Percentiles rank a stretch among this genome's conserved stretches.
Conservation (phyloP, 2,888 invertebrate species). For the Didymodactylos carnosus region DNA sequence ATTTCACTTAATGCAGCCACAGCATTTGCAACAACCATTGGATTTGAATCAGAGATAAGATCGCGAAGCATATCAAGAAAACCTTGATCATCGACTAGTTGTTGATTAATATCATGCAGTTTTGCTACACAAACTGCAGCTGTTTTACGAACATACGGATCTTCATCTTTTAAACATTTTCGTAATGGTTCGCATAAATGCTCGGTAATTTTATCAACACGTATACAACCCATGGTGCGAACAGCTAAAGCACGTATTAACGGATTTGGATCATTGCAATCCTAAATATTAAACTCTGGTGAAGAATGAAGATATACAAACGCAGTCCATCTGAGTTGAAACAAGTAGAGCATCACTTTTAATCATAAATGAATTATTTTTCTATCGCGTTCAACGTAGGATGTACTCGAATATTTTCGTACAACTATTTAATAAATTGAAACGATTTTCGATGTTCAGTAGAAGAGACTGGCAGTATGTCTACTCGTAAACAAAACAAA, state of each 20-base stretch:
- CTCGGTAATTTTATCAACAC: conserved; percentile 98
- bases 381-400: too few species aligned
- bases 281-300: too few species aligned
- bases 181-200: conserved; percentile 91
- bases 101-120: conserved; percentile 74
- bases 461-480: too few species aligned
- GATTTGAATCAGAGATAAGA: conserved; percentile 89
- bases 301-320: too few species aligned
- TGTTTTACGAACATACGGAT: conserved; percentile 55
- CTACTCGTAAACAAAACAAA: too few species aligned
- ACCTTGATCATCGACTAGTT: conserved; percentile 60
- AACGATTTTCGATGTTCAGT: too few species aligned
- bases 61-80: conserved; percentile 91
- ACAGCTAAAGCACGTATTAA: conserved; percentile 91
- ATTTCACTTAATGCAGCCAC: conserved; percentile 95
- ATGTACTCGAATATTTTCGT: too few species aligned
- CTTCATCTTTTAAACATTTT: conserved; percentile 42
- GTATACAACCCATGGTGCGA: conserved; percentile 95
- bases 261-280: conserved; percentile 98
- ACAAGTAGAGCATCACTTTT: too few species aligned
- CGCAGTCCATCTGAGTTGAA: too few species aligned
- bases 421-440: too few species aligned
- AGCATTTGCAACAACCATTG: conserved; percentile 95
- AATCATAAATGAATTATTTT: too few species aligned
- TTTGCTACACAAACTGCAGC: conserved; percentile 98